Percentiles rank a stretch among this genome's conserved stretches.
These are phyloP conservation scores for Falco columbarius DNA, from an alignment of 2,797 vertebrate genomes.

Conservation along the genomic window DNA sequence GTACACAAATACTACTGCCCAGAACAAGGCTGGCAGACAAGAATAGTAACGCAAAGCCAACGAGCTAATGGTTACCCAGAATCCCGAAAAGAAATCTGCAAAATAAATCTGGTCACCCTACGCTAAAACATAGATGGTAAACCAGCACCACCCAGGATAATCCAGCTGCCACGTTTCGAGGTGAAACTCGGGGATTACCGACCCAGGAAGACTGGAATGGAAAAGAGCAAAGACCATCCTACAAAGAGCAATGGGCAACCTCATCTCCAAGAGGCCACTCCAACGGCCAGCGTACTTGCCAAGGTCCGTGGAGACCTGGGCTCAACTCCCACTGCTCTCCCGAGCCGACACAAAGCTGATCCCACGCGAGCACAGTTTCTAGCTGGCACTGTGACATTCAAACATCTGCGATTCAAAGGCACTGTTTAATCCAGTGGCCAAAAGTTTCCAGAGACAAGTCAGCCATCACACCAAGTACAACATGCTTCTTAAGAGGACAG, in stretches of 20 bases:
- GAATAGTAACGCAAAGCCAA: neutral
- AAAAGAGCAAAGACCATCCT: neutral
- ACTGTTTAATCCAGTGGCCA: fast-evolving
- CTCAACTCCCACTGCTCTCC: neutral
- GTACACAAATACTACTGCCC: neutral
- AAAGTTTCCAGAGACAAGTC: neutral
- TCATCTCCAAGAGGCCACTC: neutral
- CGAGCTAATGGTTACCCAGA: neutral
- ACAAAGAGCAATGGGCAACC: neutral
- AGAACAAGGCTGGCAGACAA: neutral
- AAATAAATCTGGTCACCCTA: neutral
- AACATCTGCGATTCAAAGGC: neutral
- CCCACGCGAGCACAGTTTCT: neutral
- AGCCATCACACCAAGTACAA: neutral
- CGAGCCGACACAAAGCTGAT: neutral
- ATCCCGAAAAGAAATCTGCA: neutral
- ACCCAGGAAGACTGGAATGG: neutral
- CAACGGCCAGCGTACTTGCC: neutral
- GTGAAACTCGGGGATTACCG: neutral
- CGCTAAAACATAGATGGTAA: fast-evolving
- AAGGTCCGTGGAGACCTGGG: neutral
- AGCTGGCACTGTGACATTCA: neutral
- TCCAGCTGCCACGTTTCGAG: neutral
- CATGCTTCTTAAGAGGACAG: fast-evolving
- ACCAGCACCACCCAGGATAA: neutral